phyloP scores from a whole-genome alignment of 2,888 invertebrate genomes.

The Catocala nupta region DNA sequence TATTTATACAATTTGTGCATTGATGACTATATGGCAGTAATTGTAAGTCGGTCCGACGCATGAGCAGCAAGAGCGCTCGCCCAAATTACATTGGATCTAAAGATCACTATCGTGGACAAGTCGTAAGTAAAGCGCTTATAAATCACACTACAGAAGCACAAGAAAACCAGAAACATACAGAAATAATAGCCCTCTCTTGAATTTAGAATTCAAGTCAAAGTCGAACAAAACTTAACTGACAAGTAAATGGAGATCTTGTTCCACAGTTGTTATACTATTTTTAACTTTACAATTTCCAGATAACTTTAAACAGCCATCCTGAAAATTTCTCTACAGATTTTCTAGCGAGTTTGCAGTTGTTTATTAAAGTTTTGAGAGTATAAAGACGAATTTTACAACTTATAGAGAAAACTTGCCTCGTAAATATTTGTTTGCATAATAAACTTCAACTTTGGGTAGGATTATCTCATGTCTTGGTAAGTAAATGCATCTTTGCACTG shows the following conservation, averaged over 20 bases:
- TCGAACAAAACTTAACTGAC: conserved; percentile 1
- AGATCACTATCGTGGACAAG: too few species aligned
- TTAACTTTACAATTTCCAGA: neutral
- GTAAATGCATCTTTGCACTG: too few species aligned
- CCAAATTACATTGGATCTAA: too few species aligned
- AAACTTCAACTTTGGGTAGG: neutral
- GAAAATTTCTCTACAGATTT: neutral
- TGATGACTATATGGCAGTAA: too few species aligned
- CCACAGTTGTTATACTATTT: conserved; percentile 1
- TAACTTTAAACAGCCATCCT: conserved; percentile 7
- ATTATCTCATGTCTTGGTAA: too few species aligned
- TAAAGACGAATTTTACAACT: neutral
- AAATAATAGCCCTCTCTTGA: too few species aligned
- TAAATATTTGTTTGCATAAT: conserved; percentile 1
- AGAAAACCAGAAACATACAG: too few species aligned
- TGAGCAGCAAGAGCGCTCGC: too few species aligned
- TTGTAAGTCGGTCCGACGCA: too few species aligned
- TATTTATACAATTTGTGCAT: too few species aligned
- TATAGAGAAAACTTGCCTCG: neutral
- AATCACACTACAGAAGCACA: too few species aligned
- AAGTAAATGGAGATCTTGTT: conserved; percentile 3
- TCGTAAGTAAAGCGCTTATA: too few species aligned
- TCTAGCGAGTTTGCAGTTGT: conserved; percentile 7
- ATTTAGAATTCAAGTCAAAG: neutral
- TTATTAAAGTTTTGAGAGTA: conserved; percentile 1